Evolutionary conservation across 2,113 vertebrate species (phyloP), one percentile per base, ranked within the genome.

Genomic region (Dipodomys merriami): DNA sequence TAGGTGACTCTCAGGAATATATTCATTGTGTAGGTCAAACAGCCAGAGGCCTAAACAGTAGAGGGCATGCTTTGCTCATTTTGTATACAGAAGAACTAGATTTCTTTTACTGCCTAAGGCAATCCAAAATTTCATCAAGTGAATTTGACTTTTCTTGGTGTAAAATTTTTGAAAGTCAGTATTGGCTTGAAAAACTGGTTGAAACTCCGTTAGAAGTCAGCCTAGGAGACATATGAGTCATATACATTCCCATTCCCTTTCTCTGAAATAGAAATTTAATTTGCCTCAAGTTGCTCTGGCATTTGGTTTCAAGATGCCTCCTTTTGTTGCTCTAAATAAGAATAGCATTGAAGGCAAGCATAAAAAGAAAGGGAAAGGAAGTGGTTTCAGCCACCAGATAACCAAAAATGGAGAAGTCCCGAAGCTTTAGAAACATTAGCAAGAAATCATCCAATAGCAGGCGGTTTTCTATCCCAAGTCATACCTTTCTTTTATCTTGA

Each of bases 101-200:
- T 86, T 99, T 99, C 91, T 98, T 99, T 60, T 98, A 99, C 79
- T 99, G 99, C 79, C 98, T 99, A 78, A 99, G 99, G 83, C 99
- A 99, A 95, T 99, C 99, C 88, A 99, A 99, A 98, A 99, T 99
- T 25, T 99, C 99, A 0, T 82, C 99, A 97, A 99, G 98, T 88
- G 99, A 99, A 97, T 99, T 99, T 97, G 99, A 99, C 35, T 99
- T 99, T 97, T 99, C 99, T 16, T 99, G 99, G 99, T 98, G 96
- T 91, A 99, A 99, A 97, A 98, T 99, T 97, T 99, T 99, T 46
- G 99, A 99, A 35, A 99, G 99, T 97, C 99, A 99, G 94, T 98
- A 98, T 86, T 99, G 99, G 99, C 91, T 99, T 98, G 99, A 99
- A 93, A 99, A 99, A 92, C 96, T 99, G 96, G 99, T 99, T 30